A percentile compares a stretch with the other conserved stretches of the same genome.
Evolutionary conservation across 2,888 invertebrate species (phyloP).

Genomic region (Thereva nobilitata): DNA sequence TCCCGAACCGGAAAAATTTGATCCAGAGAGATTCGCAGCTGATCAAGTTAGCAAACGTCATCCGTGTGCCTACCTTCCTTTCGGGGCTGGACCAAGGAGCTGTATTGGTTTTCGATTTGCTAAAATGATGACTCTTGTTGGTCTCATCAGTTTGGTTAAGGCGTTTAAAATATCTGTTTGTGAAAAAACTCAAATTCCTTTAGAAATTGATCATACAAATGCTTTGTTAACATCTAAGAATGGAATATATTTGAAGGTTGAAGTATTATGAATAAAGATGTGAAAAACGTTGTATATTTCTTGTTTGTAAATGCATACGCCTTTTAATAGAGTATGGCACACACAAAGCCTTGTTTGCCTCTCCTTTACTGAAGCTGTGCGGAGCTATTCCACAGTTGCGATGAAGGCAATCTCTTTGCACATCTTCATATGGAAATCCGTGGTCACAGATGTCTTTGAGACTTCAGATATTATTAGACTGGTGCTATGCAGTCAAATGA

Average conservation of each 20-base stretch:
- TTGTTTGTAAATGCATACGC: too few species aligned
- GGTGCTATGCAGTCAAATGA: too few species aligned
- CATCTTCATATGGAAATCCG: too few species aligned
- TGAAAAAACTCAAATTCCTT: slow-evolving; percentile 19
- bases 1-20: slow-evolving; percentile 56
- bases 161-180: slow-evolving; percentile 44
- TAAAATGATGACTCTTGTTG: slow-evolving; percentile 52
- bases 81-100: slow-evolving; percentile 53
- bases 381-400: too few species aligned
- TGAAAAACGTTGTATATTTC: too few species aligned
- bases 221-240: not conserved
- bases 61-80: slow-evolving; percentile 51
- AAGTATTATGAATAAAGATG: not conserved
- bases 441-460: too few species aligned
- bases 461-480: too few species aligned
- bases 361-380: too few species aligned
- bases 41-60: slow-evolving; percentile 48
- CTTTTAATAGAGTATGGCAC: too few species aligned
- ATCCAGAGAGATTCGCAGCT: slow-evolving; percentile 58
- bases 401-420: too few species aligned
- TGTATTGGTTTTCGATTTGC: slow-evolving; percentile 56
- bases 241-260: slow-evolving; percentile 35
- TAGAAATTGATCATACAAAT: slow-evolving; percentile 10
- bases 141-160: slow-evolving; percentile 48
- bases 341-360: too few species aligned